Base-by-base conservation (phyloP, 2,888 invertebrate genomes). In the Terebella lapidaria region DNA sequence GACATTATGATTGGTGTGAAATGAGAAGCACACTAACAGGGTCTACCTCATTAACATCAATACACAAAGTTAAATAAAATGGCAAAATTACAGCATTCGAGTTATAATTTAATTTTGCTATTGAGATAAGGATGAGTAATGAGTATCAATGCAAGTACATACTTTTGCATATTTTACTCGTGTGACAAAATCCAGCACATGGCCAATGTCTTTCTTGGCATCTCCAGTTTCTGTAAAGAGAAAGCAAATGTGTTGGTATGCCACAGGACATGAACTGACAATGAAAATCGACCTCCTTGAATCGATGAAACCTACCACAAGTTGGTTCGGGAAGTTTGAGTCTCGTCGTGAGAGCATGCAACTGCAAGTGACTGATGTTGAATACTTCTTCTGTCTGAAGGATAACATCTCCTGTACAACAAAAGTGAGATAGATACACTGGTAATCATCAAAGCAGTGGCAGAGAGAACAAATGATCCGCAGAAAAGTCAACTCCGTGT, bases 261-360 rank as follows among this genome's bases (percentile, higher is more conserved):
- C n/a, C n/a, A n/a, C n/a, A n/a, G n/a, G n/a, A n/a, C n/a, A n/a
- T n/a, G n/a, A n/a, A n/a, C n/a, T n/a, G n/a, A n/a, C n/a, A n/a
- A n/a, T n/a, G n/a, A n/a, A n/a, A n/a, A n/a, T n/a, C n/a, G n/a
- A n/a, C n/a, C n/a, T n/a, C n/a, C n/a, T n/a, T 49, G 15, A 22
- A 22, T n/a, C 22, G 1, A 42, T 15, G 26, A 45, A 20, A 51
- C 71, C 61, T 66, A 80, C 80, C 76, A 61, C 86, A 84, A 1
- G 87, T 84, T 0, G 94, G 92, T 76, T 93, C 90, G 0, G 93
- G 90, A 71, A 91, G 86, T 78, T 89, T 90, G 55, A 94, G 84
- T 66, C 94, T 85, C 78, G 91, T 89, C 74, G 91, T 92, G 60
- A 96, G 88, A n/a, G 95, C 90, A 81, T 90, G 88, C 27, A 95